Base-by-base conservation (phyloP, 2,113 vertebrate genomes). In the Laterallus jamaicensis region DNA sequence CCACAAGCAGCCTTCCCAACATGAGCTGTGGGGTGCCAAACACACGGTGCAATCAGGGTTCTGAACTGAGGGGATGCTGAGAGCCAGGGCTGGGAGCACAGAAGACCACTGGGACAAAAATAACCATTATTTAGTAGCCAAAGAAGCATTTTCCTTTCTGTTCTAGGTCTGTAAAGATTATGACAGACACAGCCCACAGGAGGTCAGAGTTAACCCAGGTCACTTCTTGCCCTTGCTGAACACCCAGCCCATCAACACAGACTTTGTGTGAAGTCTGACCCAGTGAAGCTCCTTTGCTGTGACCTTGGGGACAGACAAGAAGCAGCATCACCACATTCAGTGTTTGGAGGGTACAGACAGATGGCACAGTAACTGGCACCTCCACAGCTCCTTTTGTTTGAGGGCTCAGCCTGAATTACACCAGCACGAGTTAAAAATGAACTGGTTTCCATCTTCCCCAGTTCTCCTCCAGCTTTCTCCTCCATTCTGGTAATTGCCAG, bases 211-310 rank as follows among this genome's bases (percentile, higher is more conserved):
- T 60, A 44, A 71, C 22, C n/a, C 59, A 62, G 76, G 54, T 8
- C 3, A 0, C n/a, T 24, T 55, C 73, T 68, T 24, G 28, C 56
- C 49, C 63, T 82, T 52, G 49, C 29, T 24, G 35, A 11, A 2
- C 4, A 16, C 50, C 31, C 28, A 19, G 0, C 0, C 0, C 3
- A 12, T 4, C 10, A 28, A 52, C 44, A 22, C 50, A 22, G 26
- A 19, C 24, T 18, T 12, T 2, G 8, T 49, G 24, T 1, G 7
- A 42, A 14, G 54, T 2, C 4, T 6, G 15, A 18, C 10, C 9
- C 4, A 15, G 37, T 9, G 50, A 47, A 59, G 24, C 7, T 42
- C 22, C 54, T 42, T 28, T 13, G 12, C 31, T 75, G 3, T 0
- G 3, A 3, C 8, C 64, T 15, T 19, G 2, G 87, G 80, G 69